Evolutionary conservation across 1,140 invertebrate genomes (phyloP).

Genomic region (Vollenhovia emeryi): DNA sequence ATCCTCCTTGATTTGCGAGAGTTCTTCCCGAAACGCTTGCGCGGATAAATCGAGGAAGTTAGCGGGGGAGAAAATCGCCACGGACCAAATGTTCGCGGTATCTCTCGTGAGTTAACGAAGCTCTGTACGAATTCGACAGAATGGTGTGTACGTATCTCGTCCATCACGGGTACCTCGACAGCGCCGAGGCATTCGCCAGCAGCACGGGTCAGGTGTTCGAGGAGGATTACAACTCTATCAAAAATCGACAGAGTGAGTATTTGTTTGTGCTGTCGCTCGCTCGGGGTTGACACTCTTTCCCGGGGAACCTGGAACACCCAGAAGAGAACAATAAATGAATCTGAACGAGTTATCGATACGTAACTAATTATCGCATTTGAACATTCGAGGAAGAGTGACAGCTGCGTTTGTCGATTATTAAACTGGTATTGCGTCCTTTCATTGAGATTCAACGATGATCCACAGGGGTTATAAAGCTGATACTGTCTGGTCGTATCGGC

Average conservation of each 20-base stretch:
- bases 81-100: constrained; percentile 6
- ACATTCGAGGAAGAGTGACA: constrained; percentile 15
- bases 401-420: constrained; percentile 1
- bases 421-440: not conserved
- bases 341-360: not conserved
- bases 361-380: not conserved
- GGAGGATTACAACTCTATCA: constrained; percentile 97
- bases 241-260: constrained; percentile 97
- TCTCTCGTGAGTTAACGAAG: constrained; percentile 59
- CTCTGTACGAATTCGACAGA: constrained; percentile 85
- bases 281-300: not conserved
- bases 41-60: constrained; percentile 28
- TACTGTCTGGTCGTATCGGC: constrained; percentile 96
- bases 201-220: constrained; percentile 95
- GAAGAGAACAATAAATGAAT: not conserved
- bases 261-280: not conserved
- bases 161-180: constrained; percentile 98
- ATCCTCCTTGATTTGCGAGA: constrained; percentile 41
- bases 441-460: constrained; percentile 55
- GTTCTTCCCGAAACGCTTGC: constrained; percentile 30
- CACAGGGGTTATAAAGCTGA: constrained; percentile 96
- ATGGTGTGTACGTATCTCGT: constrained; percentile 99
- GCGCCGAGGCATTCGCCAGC: constrained; percentile 97
- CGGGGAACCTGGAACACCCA: not conserved
- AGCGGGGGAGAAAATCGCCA: not conserved